phyloP scores from a whole-genome alignment of 1,140 invertebrate species.

The Pseudomyrmex pallidus region DNA sequence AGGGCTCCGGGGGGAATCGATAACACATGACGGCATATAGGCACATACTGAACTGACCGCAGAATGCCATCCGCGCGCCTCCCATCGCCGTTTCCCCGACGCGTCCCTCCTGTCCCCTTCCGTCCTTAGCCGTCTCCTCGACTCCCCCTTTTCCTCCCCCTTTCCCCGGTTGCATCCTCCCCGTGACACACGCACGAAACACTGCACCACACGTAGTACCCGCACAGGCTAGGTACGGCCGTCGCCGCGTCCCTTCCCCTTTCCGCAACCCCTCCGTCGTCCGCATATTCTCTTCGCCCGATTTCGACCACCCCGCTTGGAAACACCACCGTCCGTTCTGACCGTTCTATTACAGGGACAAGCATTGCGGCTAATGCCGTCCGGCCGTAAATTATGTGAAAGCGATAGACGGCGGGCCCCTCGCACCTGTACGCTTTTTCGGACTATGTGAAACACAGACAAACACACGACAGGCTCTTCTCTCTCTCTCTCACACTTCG shows the following conservation, averaged over 20 bases:
- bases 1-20: constrained; percentile 79
- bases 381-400: constrained; percentile 82
- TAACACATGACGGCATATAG: constrained; percentile 83
- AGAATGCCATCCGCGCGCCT: constrained; percentile 82
- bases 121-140: constrained; percentile 37
- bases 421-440: constrained; percentile 69
- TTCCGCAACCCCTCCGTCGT: not conserved
- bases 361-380: constrained; percentile 82
- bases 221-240: constrained; percentile 49
- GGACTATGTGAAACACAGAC: not conserved
- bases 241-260: not conserved
- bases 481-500: not conserved
- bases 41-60: constrained; percentile 83
- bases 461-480: not conserved
- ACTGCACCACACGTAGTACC: constrained; percentile 51
- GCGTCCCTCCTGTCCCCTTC: constrained; percentile 35
- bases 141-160: not conserved
- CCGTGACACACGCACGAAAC: constrained; percentile 65
- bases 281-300: constrained; percentile 9
- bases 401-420: constrained; percentile 75
- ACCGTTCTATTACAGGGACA: constrained; percentile 79
- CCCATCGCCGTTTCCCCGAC: constrained; percentile 52
- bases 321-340: constrained; percentile 2
- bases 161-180: constrained; percentile 54
- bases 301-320: constrained; percentile 31